These are phyloP conservation scores for Characodon lateralis DNA, from an alignment of 2,797 vertebrate genomes.

Conservation along the genomic window DNA sequence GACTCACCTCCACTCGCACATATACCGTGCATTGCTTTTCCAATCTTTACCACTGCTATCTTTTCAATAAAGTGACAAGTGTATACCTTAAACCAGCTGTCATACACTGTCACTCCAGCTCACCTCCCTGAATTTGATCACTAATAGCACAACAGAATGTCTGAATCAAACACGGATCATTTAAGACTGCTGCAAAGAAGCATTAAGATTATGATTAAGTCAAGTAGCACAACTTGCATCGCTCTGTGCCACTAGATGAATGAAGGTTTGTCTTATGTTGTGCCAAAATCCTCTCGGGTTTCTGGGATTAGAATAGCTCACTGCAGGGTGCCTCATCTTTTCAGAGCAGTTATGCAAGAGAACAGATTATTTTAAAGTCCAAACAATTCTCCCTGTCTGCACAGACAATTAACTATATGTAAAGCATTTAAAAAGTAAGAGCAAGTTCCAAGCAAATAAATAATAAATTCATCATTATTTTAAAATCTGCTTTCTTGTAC, in stretches of 20 bases:
- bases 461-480: background rate
- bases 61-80: slow-evolving; percentile 22
- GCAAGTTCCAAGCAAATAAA: background rate
- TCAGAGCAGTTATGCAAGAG: slow-evolving; percentile 29
- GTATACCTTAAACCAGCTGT: slow-evolving; percentile 27
- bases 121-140: slow-evolving; percentile 41
- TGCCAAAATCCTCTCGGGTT: slow-evolving; percentile 32
- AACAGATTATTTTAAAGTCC: slow-evolving; percentile 35
- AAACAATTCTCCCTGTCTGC: background rate
- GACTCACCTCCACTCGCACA: slow-evolving; percentile 16
- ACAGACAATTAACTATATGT: slow-evolving; percentile 7
- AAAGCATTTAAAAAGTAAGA: background rate
- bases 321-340: slow-evolving; percentile 19
- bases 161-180: slow-evolving; percentile 10
- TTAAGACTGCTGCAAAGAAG: slow-evolving; percentile 20
- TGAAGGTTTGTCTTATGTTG: slow-evolving; percentile 17
- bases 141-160: slow-evolving; percentile 46
- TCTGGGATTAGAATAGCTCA: slow-evolving; percentile 37
- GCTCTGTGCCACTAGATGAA: background rate
- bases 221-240: background rate
- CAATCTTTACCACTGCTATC: slow-evolving; percentile 4
- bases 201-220: slow-evolving; percentile 23
- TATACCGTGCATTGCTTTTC: slow-evolving; percentile 24
- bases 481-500: background rate
- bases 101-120: slow-evolving; percentile 14